phyloP scores from a whole-genome alignment of 2,797 vertebrate genomes.

The Vespertilio murinus region DNA sequence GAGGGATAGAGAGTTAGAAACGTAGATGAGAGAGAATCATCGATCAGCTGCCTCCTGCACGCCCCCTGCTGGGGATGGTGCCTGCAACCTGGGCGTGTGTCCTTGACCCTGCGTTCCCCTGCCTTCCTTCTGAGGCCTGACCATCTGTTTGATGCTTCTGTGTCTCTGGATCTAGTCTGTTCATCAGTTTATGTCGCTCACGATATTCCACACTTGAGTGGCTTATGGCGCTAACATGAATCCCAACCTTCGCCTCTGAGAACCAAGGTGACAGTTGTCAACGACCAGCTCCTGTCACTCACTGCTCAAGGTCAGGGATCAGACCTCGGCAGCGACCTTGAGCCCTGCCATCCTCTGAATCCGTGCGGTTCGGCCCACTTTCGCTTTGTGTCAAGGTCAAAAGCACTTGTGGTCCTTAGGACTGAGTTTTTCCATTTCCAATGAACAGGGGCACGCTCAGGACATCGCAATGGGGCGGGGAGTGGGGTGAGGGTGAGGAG shows the following conservation, averaged over 20 bases:
- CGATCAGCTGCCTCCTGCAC: too few species aligned
- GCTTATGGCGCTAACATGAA: neutral
- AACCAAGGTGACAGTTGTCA: neutral
- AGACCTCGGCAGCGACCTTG: neutral
- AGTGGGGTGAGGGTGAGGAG: too few species aligned
- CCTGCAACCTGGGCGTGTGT: too few species aligned
- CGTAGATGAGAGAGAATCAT: too few species aligned
- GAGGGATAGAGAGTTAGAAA: too few species aligned
- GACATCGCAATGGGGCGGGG: neutral
- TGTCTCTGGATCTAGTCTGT: too few species aligned
- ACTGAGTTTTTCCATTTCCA: neutral
- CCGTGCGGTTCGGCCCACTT: constrained; percentile 40
- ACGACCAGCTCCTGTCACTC: neutral
- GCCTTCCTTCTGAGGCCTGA: too few species aligned
- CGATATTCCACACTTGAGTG: too few species aligned
- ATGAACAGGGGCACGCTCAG: neutral
- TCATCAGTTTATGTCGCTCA: too few species aligned
- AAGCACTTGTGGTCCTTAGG: neutral
- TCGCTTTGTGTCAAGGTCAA: constrained; percentile 53
- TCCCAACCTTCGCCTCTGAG: constrained; percentile 52
- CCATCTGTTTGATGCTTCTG: too few species aligned
- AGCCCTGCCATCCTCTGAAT: constrained; percentile 36
- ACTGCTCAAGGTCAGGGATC: neutral
- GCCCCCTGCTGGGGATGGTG: too few species aligned
- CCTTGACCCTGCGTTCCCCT: too few species aligned